These are phyloP conservation scores for Criorhina ranunculi DNA, from an alignment of 2,888 invertebrate species.

Conservation along the genomic window DNA sequence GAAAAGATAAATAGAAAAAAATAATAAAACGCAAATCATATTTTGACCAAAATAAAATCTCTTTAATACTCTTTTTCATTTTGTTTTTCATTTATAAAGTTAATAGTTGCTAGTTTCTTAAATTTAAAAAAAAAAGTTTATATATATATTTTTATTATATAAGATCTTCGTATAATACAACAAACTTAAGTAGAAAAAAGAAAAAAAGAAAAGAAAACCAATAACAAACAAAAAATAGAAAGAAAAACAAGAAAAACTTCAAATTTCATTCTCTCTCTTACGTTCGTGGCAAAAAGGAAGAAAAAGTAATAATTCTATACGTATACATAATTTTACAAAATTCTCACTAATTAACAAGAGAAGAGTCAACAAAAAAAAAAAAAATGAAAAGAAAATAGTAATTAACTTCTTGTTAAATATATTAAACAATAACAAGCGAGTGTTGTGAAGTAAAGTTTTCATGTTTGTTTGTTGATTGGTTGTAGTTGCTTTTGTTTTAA, in stretches of 20 bases:
- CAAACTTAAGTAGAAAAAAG: slow-evolving; percentile 56
- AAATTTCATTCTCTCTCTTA: slow-evolving; percentile 14
- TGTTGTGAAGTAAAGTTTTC: slow-evolving; percentile 32
- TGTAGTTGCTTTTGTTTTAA: slow-evolving; percentile 50
- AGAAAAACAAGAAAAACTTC: slow-evolving; percentile 9
- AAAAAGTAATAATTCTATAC: slow-evolving; percentile 7
- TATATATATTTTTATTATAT: slow-evolving; percentile 59
- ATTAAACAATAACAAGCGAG: too few relatives aligned
- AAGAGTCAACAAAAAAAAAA: neutral
- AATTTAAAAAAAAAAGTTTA: slow-evolving; percentile 46
- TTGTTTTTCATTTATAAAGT: slow-evolving; percentile 50
- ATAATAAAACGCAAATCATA: slow-evolving; percentile 64
- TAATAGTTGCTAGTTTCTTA: slow-evolving; percentile 62
- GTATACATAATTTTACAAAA: slow-evolving; percentile 3
- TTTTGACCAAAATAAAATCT: slow-evolving; percentile 61
- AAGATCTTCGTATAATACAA: slow-evolving; percentile 58
- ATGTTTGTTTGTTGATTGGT: slow-evolving; percentile 29
- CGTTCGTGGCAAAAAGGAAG: slow-evolving; percentile 13
- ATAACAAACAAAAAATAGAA: slow-evolving; percentile 21
- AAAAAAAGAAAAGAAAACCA: slow-evolving; percentile 8
- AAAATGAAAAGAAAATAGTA: slow-evolving; percentile 11
- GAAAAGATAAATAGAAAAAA: neutral
- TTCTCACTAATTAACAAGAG: slow-evolving; percentile 18
- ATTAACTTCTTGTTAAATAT: neutral
- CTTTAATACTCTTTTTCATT: slow-evolving; percentile 67